These are phyloP conservation scores for Manduca sexta DNA, from an alignment of 1,140 invertebrate genomes.

Conservation along the genomic window DNA sequence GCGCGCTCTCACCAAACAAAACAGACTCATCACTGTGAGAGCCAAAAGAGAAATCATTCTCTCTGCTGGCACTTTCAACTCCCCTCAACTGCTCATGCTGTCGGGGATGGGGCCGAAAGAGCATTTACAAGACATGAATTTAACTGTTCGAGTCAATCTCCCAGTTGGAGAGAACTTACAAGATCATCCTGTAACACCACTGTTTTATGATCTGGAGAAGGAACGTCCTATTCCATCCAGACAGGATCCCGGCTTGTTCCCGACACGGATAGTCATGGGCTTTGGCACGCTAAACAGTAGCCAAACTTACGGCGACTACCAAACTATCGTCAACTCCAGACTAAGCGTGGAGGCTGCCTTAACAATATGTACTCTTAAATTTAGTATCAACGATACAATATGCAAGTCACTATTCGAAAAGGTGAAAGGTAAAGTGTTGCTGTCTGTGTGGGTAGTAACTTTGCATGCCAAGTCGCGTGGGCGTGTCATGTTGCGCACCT, in stretches of 20 bases:
- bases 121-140: slow-evolving; percentile 72
- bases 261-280: slow-evolving; percentile 73
- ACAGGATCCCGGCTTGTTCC: slow-evolving; percentile 1
- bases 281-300: slow-evolving; percentile 76
- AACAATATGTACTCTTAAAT: slow-evolving; percentile 2
- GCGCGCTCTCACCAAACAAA: slow-evolving; percentile 29
- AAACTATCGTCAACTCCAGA: slow-evolving; percentile 3
- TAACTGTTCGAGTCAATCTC: slow-evolving; percentile 75
- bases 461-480: too few relatives aligned
- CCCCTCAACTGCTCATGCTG: slow-evolving; percentile 77
- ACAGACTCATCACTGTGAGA: slow-evolving; percentile 59
- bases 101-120: slow-evolving; percentile 79
- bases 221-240: neutral
- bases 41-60: slow-evolving; percentile 75
- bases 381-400: slow-evolving; percentile 5
- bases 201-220: slow-evolving; percentile 73
- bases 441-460: too few relatives aligned
- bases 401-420: too few relatives aligned
- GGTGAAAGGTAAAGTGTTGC: too few relatives aligned
- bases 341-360: neutral
- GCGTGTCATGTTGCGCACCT: too few relatives aligned
- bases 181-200: slow-evolving; percentile 80
- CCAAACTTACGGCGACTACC: slow-evolving; percentile 10
- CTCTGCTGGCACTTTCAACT: slow-evolving; percentile 74
- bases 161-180: slow-evolving; percentile 81